Conservation (phyloP, 2,888 invertebrate species). For the Nomada ruficornis region DNA sequence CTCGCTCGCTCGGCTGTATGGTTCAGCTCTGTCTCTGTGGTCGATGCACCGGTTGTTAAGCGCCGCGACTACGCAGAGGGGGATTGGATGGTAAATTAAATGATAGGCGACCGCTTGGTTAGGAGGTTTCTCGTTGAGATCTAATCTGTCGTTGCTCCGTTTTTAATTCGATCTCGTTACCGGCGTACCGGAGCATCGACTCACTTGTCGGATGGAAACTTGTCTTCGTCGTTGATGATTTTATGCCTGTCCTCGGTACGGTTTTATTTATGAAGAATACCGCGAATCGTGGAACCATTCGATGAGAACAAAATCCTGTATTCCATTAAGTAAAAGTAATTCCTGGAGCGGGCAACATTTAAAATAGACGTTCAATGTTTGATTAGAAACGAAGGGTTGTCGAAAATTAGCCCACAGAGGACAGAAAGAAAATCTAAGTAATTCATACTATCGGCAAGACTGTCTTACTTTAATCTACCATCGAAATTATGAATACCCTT, state of each 20-base stretch:
- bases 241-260: too few relatives aligned
- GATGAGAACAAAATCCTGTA: too few relatives aligned
- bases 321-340: too few relatives aligned
- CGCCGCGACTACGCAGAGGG: conserved; percentile 67
- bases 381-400: too few relatives aligned
- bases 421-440: too few relatives aligned
- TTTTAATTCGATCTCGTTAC: conserved; percentile 71
- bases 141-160: conserved; percentile 66
- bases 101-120: conserved; percentile 70
- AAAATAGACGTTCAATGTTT: too few relatives aligned
- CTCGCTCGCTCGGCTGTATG: neutral
- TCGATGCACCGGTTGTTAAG: conserved; percentile 67
- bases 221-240: neutral
- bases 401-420: too few relatives aligned
- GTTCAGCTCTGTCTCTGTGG: conserved; percentile 32
- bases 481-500: neutral
- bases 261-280: too few relatives aligned
- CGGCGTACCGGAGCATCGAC: neutral
- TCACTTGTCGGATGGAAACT: neutral
- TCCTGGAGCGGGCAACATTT: too few relatives aligned
- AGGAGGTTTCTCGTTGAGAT: conserved; percentile 65
- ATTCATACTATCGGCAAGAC: too few relatives aligned
- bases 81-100: conserved; percentile 72
- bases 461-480: too few relatives aligned
- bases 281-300: too few relatives aligned